Evolutionary conservation across 2,888 invertebrate genomes (phyloP).

Genomic region (Epinotia demarniana): DNA sequence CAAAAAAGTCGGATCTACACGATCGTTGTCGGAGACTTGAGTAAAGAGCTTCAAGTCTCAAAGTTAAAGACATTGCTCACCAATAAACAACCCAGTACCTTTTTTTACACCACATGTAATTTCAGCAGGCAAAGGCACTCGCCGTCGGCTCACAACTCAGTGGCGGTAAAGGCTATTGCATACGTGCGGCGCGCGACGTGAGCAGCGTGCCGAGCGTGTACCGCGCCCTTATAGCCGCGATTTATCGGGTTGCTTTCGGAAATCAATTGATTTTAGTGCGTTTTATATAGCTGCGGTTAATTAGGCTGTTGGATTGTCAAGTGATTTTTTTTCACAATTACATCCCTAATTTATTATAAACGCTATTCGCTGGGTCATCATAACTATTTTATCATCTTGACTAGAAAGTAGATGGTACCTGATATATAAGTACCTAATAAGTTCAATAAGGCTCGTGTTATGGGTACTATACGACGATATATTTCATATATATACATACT

Average conservation of each 20-base stretch:
- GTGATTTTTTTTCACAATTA: neutral
- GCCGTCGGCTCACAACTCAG: conserved; percentile 26
- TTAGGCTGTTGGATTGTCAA: neutral
- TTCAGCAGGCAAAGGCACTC: neutral
- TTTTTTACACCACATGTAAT: neutral
- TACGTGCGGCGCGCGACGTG: conserved; percentile 44
- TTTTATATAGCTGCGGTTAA: neutral
- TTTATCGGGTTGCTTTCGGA: conserved; percentile 38
- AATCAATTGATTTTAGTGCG: conserved; percentile 15
- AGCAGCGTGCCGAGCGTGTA: conserved; percentile 45
- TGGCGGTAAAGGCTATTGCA: conserved; percentile 45
- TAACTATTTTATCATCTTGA: too few relatives aligned
- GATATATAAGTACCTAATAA: too few relatives aligned
- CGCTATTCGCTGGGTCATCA: too few relatives aligned
- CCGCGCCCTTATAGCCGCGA: conserved; percentile 48
- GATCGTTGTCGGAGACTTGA: too few relatives aligned
- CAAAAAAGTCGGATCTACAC: too few relatives aligned
- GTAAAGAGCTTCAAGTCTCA: too few relatives aligned
- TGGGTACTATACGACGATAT: too few relatives aligned
- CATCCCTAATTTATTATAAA: too few relatives aligned
- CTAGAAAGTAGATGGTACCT: too few relatives aligned
- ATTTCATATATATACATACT: neutral
- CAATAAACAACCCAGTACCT: neutral
- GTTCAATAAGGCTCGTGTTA: too few relatives aligned
- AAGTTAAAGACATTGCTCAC: neutral